phyloP scores from a whole-genome alignment of 1,140 invertebrate species.

The Trichonephila inaurata region DNA sequence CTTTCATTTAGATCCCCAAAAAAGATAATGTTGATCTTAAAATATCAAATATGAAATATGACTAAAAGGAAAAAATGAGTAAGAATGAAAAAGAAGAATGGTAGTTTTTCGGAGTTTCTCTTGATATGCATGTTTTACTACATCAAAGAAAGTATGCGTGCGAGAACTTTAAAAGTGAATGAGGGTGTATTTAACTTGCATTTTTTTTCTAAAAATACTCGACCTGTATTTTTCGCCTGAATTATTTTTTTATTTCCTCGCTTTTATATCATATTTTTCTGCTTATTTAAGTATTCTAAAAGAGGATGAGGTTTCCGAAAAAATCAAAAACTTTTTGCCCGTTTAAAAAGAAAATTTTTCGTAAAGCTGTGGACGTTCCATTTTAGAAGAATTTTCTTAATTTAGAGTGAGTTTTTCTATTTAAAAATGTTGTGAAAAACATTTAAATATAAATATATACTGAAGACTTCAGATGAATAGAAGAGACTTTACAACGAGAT shows the following conservation, averaged over 20 bases:
- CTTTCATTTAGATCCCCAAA: no score
- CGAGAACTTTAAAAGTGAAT: background rate
- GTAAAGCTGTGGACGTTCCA: no score
- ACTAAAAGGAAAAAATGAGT: background rate
- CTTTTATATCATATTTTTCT: background rate
- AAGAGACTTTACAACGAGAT: no score
- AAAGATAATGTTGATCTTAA: no score
- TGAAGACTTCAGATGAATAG: no score
- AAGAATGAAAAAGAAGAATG: background rate
- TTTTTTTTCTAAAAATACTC: constrained; percentile 33
- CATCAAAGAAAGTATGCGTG: background rate
- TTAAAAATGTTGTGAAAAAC: no score
- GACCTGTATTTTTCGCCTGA: constrained; percentile 41
- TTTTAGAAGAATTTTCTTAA: no score
- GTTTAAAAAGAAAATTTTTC: background rate
- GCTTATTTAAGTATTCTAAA: background rate
- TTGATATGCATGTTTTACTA: background rate
- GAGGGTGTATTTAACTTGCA: background rate
- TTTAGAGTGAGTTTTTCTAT: no score
- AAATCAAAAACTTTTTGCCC: background rate
- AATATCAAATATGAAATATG: background rate
- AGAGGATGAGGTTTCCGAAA: background rate
- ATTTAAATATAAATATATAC: no score
- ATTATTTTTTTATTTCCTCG: constrained; percentile 39
- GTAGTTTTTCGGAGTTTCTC: background rate